A percentile compares a stretch with the other conserved stretches of the same genome.
Conservation (phyloP, 1,140 invertebrate species). For the Drosophila hydei region DNA sequence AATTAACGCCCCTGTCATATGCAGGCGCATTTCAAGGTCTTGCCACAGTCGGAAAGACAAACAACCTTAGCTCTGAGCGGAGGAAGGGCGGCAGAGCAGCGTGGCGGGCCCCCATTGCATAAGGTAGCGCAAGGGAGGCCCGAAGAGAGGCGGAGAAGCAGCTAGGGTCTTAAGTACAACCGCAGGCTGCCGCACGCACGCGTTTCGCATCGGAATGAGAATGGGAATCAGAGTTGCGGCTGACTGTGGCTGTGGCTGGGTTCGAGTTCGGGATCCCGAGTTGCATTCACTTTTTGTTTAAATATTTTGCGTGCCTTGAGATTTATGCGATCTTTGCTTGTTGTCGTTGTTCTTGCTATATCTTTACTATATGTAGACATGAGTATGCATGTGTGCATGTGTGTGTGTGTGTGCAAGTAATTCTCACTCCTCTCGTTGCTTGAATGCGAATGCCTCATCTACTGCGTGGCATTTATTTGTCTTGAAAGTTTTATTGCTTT, state of each 20-base stretch:
- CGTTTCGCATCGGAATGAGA: constrained; percentile 34
- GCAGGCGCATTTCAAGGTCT: constrained; percentile 72
- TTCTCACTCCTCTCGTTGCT: constrained; percentile 9
- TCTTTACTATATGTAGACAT: not conserved
- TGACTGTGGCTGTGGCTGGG: not conserved
- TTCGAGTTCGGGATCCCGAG: constrained; percentile 18
- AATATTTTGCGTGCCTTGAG: constrained; percentile 76
- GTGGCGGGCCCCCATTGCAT: not conserved
- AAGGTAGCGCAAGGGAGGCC: not conserved
- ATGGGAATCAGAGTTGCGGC: constrained; percentile 5
- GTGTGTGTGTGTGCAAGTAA: not conserved
- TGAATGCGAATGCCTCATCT: constrained; percentile 46
- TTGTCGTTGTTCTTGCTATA: constrained; percentile 20
- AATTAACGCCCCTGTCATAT: constrained; percentile 81
- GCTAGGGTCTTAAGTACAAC: constrained; percentile 33
- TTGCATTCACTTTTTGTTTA: constrained; percentile 54
- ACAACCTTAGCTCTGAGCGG: constrained; percentile 22
- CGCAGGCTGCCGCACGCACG: constrained; percentile 52
- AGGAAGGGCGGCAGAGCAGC: not conserved
- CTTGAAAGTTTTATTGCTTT: constrained; percentile 83
- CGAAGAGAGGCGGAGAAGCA: not conserved
- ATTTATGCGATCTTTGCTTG: constrained; percentile 63
- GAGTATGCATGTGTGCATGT: not conserved
- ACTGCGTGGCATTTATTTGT: constrained; percentile 76
- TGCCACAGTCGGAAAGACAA: constrained; percentile 40